These are phyloP conservation scores for Phylloscopus collybita DNA, from an alignment of 2,797 vertebrate species.

Conservation along the genomic window DNA sequence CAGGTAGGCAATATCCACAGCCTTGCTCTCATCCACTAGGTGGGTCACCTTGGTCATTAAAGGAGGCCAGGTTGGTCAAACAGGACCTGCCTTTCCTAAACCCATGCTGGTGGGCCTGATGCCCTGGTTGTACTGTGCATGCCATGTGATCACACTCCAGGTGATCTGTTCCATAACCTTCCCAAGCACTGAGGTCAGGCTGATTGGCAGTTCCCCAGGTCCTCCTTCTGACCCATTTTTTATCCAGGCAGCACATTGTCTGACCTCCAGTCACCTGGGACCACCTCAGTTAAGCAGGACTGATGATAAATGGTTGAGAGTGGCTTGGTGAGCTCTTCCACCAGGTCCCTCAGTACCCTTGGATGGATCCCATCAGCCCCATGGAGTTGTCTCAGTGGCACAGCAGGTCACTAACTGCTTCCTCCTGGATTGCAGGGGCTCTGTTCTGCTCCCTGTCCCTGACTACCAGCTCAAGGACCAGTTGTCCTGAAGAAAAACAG, in stretches of 20 bases:
- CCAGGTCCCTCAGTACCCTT: background rate
- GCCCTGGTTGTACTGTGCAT: too few species aligned
- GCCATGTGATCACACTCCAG: accelerated
- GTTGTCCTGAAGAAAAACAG: background rate
- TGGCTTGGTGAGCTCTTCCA: background rate
- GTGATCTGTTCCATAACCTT: background rate
- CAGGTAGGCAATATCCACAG: too few species aligned
- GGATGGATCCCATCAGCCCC: background rate
- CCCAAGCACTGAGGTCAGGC: background rate
- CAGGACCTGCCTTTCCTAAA: background rate
- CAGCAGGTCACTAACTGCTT: background rate
- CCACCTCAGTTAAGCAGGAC: background rate
- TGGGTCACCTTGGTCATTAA: background rate
- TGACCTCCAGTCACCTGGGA: background rate
- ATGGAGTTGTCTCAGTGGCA: background rate
- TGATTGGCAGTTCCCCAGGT: background rate
- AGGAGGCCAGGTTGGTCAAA: background rate
- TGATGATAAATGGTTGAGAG: background rate
- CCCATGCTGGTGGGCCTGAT: background rate
- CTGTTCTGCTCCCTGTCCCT: background rate
- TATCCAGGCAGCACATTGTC: background rate
- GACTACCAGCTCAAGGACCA: background rate
- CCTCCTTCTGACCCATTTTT: accelerated
- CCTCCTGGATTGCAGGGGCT: background rate
- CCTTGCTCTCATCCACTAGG: background rate